phyloP scores from a whole-genome alignment of 2,113 vertebrate species.

The Cercopithecus mona region DNA sequence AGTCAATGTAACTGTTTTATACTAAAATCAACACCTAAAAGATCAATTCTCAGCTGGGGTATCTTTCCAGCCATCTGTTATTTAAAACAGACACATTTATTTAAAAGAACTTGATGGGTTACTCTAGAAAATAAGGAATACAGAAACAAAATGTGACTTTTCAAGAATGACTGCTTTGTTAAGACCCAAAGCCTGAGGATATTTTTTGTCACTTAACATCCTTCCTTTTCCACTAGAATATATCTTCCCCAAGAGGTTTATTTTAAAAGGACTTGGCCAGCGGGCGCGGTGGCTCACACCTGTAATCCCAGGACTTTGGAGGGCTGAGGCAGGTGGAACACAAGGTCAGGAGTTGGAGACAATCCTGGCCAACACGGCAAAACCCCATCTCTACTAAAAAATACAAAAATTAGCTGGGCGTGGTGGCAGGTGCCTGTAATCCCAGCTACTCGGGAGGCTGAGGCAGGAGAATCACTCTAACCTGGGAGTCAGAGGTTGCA shows the following conservation, averaged over 20 bases:
- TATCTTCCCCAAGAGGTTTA: background rate
- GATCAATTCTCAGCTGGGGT: background rate
- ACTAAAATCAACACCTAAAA: background rate
- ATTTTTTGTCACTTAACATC: conserved; percentile 24
- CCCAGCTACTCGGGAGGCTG: too few relatives aligned
- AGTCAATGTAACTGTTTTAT: background rate
- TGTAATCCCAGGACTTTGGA: too few relatives aligned
- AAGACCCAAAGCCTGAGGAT: background rate
- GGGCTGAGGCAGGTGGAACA: too few relatives aligned
- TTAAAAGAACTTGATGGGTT: background rate
- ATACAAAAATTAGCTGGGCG: too few relatives aligned
- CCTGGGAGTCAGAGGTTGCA: too few relatives aligned
- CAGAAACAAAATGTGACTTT: background rate
- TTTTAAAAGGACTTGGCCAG: background rate
- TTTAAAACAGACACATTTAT: background rate
- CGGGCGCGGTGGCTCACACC: too few relatives aligned
- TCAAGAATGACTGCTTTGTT: background rate
- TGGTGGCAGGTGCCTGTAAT: too few relatives aligned
- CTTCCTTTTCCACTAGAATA: conserved; percentile 7
- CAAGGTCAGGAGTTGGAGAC: too few relatives aligned
- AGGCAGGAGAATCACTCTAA: too few relatives aligned
- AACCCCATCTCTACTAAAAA: too few relatives aligned
- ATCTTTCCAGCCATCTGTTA: background rate
- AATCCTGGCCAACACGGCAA: too few relatives aligned
- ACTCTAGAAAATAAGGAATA: background rate